Conservation (phyloP, 92 coral and sea anemone species). For the Zoanthus gigantus region DNA sequence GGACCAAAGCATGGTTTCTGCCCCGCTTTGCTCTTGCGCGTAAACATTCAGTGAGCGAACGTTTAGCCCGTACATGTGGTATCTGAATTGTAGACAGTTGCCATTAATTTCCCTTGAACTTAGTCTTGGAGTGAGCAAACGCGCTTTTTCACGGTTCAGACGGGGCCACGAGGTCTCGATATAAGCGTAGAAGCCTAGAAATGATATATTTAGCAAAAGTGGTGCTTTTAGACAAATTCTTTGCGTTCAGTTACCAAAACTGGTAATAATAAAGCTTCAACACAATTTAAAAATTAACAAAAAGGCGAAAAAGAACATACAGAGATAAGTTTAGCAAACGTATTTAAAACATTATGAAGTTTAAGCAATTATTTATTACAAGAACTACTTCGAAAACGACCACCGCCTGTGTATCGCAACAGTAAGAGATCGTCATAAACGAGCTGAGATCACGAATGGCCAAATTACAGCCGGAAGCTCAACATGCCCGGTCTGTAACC, state of each 20-base stretch:
- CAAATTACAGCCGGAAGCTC: background rate
- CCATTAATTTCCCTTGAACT: slow-evolving; percentile 43
- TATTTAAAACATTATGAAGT: too few relatives aligned
- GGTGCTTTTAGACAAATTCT: too few relatives aligned
- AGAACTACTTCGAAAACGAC: too few relatives aligned
- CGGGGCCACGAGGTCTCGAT: slow-evolving; percentile 95
- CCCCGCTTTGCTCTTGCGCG: slow-evolving; percentile 62
- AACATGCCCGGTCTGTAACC: background rate
- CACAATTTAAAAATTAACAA: too few relatives aligned
- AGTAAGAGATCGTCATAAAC: too few relatives aligned
- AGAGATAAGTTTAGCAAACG: too few relatives aligned
- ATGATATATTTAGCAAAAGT: background rate
- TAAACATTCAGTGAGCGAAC: slow-evolving; percentile 78
- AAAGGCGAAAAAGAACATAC: too few relatives aligned
- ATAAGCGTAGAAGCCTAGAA: slow-evolving; percentile 76
- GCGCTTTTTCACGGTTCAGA: slow-evolving; percentile 81
- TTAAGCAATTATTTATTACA: too few relatives aligned
- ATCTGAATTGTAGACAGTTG: slow-evolving; percentile 86
- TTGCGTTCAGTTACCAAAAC: too few relatives aligned
- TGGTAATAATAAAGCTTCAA: too few relatives aligned
- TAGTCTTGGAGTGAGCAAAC: slow-evolving; percentile 75
- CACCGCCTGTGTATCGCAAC: too few relatives aligned
- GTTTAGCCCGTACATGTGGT: slow-evolving; percentile 84
- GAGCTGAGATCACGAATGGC: too few relatives aligned
- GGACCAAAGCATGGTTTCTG: slow-evolving; percentile 71